A percentile compares a stretch with the other conserved stretches of the same genome.
Conservation (phyloP, 2,888 invertebrate species). For the Teinopalpus imperialis region DNA sequence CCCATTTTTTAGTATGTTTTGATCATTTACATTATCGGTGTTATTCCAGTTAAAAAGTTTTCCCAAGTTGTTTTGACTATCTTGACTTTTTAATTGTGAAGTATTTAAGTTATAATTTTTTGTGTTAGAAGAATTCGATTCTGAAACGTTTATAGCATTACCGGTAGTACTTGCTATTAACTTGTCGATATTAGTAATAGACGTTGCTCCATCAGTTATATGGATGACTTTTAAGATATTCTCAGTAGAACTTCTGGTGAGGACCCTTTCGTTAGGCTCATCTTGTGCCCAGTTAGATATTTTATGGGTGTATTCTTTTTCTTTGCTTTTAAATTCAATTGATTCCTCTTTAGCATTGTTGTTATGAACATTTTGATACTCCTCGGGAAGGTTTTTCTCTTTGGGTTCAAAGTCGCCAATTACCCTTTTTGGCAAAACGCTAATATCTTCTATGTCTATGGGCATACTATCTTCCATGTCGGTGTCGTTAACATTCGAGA, state of each 20-base stretch:
- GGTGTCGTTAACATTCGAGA: neutral
- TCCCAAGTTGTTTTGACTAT: too few relatives aligned
- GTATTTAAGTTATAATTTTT: too few relatives aligned
- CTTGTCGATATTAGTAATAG: neutral
- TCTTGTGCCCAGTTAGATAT: too few relatives aligned
- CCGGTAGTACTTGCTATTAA: neutral
- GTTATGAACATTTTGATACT: neutral
- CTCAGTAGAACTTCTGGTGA: neutral
- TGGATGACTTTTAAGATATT: neutral
- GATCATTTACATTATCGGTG: too few relatives aligned
- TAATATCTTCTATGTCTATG: neutral
- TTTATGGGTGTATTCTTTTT: too few relatives aligned
- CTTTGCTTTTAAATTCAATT: slow-evolving; percentile 10
- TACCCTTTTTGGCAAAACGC: neutral
- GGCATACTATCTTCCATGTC: too few relatives aligned
- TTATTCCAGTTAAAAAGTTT: too few relatives aligned
- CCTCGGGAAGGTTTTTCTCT: neutral
- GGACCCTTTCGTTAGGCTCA: too few relatives aligned
- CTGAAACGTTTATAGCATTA: too few relatives aligned
- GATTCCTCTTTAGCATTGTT: neutral
- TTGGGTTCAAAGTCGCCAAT: neutral
- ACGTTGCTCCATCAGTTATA: neutral
- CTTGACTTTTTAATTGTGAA: too few relatives aligned
- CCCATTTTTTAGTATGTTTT: neutral
- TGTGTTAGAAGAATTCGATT: too few relatives aligned